Evolutionary conservation across 2,113 vertebrate genomes (phyloP).

Genomic region (Natator depressus): DNA sequence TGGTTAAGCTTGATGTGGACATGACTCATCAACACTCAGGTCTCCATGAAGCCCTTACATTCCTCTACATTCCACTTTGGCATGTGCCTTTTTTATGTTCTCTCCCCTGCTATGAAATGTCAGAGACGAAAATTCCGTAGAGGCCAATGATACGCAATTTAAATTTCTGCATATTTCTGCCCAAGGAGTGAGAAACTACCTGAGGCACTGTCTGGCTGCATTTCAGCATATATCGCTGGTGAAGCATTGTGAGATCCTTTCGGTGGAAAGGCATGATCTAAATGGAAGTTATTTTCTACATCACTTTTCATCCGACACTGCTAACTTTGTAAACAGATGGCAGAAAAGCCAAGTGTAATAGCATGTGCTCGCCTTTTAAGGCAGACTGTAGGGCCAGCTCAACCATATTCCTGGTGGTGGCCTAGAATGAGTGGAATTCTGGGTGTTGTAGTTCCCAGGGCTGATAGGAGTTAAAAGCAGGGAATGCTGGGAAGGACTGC

Average conservation of each 20-base stretch:
- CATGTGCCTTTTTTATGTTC: neutral
- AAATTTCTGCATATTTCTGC: neutral
- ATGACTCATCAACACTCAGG: accelerated
- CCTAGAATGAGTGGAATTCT: neutral
- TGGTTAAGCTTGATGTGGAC: slow-evolving; percentile 21
- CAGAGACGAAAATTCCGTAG: neutral
- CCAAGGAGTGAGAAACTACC: neutral
- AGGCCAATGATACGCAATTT: neutral
- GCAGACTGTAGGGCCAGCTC: accelerated
- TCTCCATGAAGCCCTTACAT: slow-evolving; percentile 21
- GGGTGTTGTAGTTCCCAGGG: neutral
- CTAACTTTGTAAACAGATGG: neutral
- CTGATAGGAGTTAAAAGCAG: neutral
- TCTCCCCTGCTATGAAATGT: slow-evolving; percentile 2
- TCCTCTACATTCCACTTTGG: neutral
- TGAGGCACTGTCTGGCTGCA: neutral
- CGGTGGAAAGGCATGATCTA: neutral
- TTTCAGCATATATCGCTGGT: neutral
- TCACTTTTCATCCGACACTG: neutral
- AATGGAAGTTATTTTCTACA: neutral
- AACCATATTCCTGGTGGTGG: accelerated
- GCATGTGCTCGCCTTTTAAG: neutral
- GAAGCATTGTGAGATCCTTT: neutral
- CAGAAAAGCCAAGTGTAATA: neutral
- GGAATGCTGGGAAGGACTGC: neutral